phyloP scores from a whole-genome alignment of 2,797 vertebrate species.

The Enteromius paludinosus region DNA sequence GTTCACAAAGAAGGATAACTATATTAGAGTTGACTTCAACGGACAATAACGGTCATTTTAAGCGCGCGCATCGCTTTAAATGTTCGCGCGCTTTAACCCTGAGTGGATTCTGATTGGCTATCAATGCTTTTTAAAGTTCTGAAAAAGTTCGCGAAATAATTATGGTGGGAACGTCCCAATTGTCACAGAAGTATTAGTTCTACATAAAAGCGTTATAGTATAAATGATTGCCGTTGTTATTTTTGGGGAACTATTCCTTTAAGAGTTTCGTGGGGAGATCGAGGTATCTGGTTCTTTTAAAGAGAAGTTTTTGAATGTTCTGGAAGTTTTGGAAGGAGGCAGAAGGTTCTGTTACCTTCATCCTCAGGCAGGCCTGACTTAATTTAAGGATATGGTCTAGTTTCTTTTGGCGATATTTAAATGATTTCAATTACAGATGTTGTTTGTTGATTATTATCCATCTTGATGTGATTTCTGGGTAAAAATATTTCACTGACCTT shows the following conservation, averaged over 20 bases:
- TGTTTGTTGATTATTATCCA: constrained; percentile 10
- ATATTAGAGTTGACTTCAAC: neutral
- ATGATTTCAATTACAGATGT: neutral
- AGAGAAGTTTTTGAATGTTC: constrained; percentile 7
- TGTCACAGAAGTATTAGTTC: neutral
- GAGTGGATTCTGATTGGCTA: neutral
- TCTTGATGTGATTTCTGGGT: constrained; percentile 22
- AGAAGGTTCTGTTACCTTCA: neutral
- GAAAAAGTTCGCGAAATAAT: neutral
- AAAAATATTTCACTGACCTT: constrained; percentile 1
- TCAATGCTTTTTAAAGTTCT: neutral
- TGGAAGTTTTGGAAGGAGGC: constrained; percentile 28
- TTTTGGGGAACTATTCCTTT: neutral
- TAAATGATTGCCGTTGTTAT: neutral
- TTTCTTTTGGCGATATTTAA: constrained; percentile 13
- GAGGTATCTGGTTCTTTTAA: neutral
- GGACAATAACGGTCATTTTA: neutral
- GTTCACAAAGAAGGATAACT: neutral
- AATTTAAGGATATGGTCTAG: neutral
- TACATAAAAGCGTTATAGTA: neutral
- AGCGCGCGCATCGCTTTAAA: neutral
- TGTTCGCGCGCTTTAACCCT: neutral
- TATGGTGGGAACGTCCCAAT: neutral
- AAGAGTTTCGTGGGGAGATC: neutral
- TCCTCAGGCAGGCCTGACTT: neutral